Conservation (phyloP, 2,888 invertebrate species). For the Trissolcus brochymenae region DNA sequence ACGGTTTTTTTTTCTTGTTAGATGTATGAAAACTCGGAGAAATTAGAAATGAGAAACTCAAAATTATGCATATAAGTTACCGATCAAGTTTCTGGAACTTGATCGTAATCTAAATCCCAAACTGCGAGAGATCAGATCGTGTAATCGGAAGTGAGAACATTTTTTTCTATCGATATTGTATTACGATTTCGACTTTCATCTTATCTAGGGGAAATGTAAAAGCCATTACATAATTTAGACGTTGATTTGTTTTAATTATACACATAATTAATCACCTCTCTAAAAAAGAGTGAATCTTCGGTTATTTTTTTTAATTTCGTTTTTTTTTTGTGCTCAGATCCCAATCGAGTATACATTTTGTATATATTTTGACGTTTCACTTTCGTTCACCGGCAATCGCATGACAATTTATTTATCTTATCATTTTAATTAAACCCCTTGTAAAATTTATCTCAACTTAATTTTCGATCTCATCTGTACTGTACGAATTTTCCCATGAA, state of each 20-base stretch:
- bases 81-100: slow-evolving; percentile 16
- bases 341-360: too few relatives aligned
- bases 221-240: slow-evolving; percentile 22
- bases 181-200: slow-evolving; percentile 41
- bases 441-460: neutral
- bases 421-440: neutral
- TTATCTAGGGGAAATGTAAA: slow-evolving; percentile 27
- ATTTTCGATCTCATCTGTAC: neutral
- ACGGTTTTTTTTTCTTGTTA: neutral
- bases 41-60: slow-evolving; percentile 21
- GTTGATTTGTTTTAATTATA: slow-evolving; percentile 1
- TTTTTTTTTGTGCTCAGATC: too few relatives aligned
- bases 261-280: too few relatives aligned
- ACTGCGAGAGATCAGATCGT: slow-evolving; percentile 7
- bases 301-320: too few relatives aligned
- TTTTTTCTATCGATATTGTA: slow-evolving; percentile 29
- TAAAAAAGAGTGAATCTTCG: too few relatives aligned
- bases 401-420: slow-evolving; percentile 3
- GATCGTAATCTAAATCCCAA: slow-evolving; percentile 34
- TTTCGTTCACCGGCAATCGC: neutral
- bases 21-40: slow-evolving; percentile 4
- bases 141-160: slow-evolving; percentile 24
- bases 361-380: too few relatives aligned
- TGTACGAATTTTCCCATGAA: slow-evolving; percentile 34
- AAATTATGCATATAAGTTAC: slow-evolving; percentile 12